Conservation (phyloP, 1,140 invertebrate species). For the Pseudomyrmex sp. region DNA sequence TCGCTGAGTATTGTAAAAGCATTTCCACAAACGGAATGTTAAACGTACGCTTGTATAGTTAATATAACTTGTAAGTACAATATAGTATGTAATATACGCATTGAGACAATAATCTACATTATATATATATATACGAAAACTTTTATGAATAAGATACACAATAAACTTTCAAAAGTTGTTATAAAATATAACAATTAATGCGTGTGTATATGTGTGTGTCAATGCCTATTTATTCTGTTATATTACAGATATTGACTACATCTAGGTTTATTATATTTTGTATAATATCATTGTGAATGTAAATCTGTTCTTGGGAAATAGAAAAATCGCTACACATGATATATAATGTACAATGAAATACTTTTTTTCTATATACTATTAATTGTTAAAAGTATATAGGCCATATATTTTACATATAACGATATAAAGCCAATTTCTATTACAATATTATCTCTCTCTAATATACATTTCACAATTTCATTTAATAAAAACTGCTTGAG, state of each 20-base stretch:
- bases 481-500: slow-evolving; percentile 15
- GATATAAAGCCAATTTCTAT: slow-evolving; percentile 23
- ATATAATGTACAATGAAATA: slow-evolving; percentile 39
- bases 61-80: not conserved
- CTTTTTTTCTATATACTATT: slow-evolving; percentile 20
- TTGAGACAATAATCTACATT: slow-evolving; percentile 37
- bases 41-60: slow-evolving; percentile 19
- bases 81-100: slow-evolving; percentile 27
- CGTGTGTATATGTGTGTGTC: not conserved
- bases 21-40: slow-evolving; percentile 18
- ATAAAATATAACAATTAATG: slow-evolving; percentile 62
- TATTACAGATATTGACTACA: slow-evolving; percentile 18
- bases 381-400: slow-evolving; percentile 54
- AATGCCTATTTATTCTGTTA: slow-evolving; percentile 32
- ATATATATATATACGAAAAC: not conserved
- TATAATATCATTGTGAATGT: slow-evolving; percentile 33
- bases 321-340: slow-evolving; percentile 16
- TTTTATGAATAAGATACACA: slow-evolving; percentile 23
- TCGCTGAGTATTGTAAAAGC: slow-evolving; percentile 51
- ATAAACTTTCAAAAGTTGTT: slow-evolving; percentile 57
- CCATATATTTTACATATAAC: slow-evolving; percentile 25
- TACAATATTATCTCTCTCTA: slow-evolving; percentile 22
- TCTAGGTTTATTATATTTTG: slow-evolving; percentile 39
- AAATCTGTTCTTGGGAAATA: slow-evolving; percentile 11
- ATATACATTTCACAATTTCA: slow-evolving; percentile 21